Evolutionary conservation across 2,113 vertebrate species (phyloP).

Genomic region (Thalassarche chlororhynchos): DNA sequence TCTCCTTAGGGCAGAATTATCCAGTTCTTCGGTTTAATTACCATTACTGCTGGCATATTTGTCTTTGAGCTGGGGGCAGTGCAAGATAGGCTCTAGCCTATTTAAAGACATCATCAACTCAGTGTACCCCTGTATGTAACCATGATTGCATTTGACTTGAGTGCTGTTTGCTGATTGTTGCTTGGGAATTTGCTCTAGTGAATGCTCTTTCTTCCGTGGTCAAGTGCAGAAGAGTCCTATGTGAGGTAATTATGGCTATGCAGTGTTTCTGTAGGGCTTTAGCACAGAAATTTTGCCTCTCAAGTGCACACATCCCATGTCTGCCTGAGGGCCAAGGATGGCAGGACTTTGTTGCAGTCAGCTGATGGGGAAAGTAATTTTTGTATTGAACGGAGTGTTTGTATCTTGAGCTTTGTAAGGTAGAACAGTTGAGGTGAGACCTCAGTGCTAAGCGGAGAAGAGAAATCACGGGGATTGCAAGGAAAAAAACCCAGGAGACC

Average conservation of each 20-base stretch:
- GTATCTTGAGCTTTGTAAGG: background rate
- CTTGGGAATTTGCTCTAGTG: background rate
- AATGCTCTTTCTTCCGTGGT: background rate
- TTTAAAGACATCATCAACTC: background rate
- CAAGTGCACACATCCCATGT: background rate
- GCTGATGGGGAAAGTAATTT: background rate
- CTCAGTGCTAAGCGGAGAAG: background rate
- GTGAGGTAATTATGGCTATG: background rate
- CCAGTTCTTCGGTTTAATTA: background rate
- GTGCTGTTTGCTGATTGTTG: background rate
- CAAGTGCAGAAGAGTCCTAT: background rate
- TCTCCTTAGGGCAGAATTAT: background rate
- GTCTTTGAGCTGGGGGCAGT: background rate
- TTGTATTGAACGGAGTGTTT: background rate
- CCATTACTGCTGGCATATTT: background rate
- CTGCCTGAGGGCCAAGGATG: background rate
- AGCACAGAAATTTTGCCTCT: background rate
- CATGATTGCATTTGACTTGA: background rate
- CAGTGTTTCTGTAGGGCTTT: background rate
- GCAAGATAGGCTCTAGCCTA: background rate
- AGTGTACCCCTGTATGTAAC: background rate
- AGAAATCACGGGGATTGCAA: background rate
- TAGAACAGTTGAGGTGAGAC: background rate
- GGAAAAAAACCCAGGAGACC: background rate
- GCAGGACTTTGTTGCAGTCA: background rate